Base-by-base conservation (phyloP, 1,140 invertebrate genomes). In the Reticulitermes speratus region DNA sequence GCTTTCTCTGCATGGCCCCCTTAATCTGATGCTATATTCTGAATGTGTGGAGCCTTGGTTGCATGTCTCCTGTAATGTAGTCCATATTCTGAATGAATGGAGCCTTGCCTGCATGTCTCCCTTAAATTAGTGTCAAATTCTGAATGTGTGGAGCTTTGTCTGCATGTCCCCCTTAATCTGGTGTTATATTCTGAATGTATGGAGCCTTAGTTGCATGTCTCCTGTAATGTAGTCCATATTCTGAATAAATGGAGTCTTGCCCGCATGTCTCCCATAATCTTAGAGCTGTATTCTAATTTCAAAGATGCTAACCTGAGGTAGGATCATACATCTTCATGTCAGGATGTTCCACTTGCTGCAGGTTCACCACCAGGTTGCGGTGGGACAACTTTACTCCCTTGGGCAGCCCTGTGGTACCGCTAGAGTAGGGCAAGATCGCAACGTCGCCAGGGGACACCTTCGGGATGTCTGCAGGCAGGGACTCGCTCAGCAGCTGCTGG, bases 301-400 rank as follows among this genome's bases (percentile, higher is more conserved):
- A 38, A 38, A 5, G 81, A 44, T 23, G 44, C 88, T 89, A 88
- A 92, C 91, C 90, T 81, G 89, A 87, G n/a, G 90, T 87, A 8
- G 90, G 21, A 3, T 1, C 84, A 9, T 52, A 90, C 88, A 59
- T 89, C 84, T 14, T 90, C 83, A 92, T 88, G 87, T 90, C 91
- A 0, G 91, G 89, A 85, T 90, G 88, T n/a, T 91, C 86, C 0
- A 91, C 87, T 91, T 95, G 95, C 38, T 91, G 89, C 82, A 96
- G 92, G 89, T 95, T 95, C 7, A 94, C 91, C 16, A 96, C 91
- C 8, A 97, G 89, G 91, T 97, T 97, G 81, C 89, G 91, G 89
- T 98, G 96, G 0, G 96, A 96, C 32, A 98, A 91, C 93, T 97
- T 95, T 0, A 98, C 97, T 23, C 97, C 97, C 92, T 99, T 99